A percentile compares a stretch with the other conserved stretches of the same genome.
Evolutionary conservation across 2,888 invertebrate genomes (phyloP).

Genomic region (Idaea straminata): DNA sequence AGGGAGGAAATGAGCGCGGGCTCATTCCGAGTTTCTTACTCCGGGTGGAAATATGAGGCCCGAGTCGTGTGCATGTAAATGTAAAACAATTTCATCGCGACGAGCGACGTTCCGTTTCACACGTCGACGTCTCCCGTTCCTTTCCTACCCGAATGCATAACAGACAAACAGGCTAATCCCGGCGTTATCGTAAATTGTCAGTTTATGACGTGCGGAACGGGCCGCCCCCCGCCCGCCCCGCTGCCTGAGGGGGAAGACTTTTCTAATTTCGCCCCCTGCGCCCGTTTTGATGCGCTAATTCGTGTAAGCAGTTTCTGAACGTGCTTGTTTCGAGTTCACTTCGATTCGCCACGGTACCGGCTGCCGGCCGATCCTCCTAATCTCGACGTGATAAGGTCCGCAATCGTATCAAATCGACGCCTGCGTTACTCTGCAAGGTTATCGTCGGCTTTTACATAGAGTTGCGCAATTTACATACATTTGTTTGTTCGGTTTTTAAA

Average conservation of each 20-base stretch:
- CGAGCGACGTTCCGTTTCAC: slow-evolving; percentile 44
- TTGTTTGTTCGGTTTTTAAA: slow-evolving; percentile 79
- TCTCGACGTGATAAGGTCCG: slow-evolving; percentile 36
- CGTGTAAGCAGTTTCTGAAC: slow-evolving; percentile 80
- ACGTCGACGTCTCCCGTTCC: slow-evolving; percentile 41
- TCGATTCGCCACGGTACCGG: slow-evolving; percentile 50
- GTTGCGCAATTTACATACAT: slow-evolving; percentile 77
- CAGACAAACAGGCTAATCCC: slow-evolving; percentile 80
- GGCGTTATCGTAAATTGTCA: slow-evolving; percentile 81
- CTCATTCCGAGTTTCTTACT: slow-evolving; percentile 36
- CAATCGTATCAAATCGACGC: slow-evolving; percentile 27
- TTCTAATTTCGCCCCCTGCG: slow-evolving; percentile 77
- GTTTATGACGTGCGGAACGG: slow-evolving; percentile 81
- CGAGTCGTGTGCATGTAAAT: slow-evolving; percentile 55
- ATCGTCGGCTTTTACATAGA: slow-evolving; percentile 75
- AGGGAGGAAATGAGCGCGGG: slow-evolving; percentile 37
- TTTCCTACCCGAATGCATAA: slow-evolving; percentile 66
- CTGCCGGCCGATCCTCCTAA: slow-evolving; percentile 37
- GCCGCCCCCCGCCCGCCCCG: slow-evolving; percentile 45
- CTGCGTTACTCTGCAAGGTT: slow-evolving; percentile 46
- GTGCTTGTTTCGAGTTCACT: slow-evolving; percentile 76
- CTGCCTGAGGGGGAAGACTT: slow-evolving; percentile 58
- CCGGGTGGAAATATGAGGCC: slow-evolving; percentile 41
- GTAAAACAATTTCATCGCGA: slow-evolving; percentile 53
- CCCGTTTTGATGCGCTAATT: slow-evolving; percentile 79